Percentiles rank a stretch among this genome's conserved stretches.
These are phyloP conservation scores for Synanthedon andrenaeformis DNA, from an alignment of 2,888 invertebrate genomes.

Conservation along the genomic window DNA sequence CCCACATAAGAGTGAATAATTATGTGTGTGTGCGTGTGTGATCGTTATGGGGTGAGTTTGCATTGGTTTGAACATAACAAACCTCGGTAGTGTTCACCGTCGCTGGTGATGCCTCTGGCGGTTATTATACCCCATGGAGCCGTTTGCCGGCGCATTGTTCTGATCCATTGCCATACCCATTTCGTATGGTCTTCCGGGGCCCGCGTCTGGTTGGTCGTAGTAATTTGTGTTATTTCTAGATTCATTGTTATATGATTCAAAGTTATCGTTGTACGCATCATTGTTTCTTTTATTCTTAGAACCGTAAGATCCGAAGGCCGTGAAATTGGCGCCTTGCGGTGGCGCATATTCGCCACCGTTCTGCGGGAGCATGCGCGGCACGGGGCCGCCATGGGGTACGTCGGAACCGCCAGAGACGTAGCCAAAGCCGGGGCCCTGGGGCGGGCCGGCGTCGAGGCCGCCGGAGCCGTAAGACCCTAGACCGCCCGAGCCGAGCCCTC, in stretches of 20 bases:
- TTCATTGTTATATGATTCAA: constrained; percentile 11
- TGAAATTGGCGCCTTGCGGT: constrained; percentile 55
- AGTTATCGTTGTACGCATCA: constrained; percentile 18
- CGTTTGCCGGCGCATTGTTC: constrained; percentile 47
- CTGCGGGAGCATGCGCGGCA: constrained; percentile 60
- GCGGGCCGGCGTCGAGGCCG: constrained; percentile 18
- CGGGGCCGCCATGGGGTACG: constrained; percentile 56
- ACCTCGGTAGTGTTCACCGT: constrained; percentile 61
- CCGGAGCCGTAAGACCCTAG: constrained; percentile 7
- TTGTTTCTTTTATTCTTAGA: constrained; percentile 29
- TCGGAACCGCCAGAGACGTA: constrained; percentile 54
- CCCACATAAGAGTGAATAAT: background rate
- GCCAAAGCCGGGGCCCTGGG: constrained; percentile 21
- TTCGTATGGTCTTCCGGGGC: constrained; percentile 43
- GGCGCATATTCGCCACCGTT: constrained; percentile 33
- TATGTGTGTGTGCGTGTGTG: constrained; percentile 9
- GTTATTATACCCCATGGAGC: constrained; percentile 65
- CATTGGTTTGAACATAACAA: constrained; percentile 65
- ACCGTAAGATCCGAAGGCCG: constrained; percentile 58
- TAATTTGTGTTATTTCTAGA: constrained; percentile 31
- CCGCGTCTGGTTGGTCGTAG: constrained; percentile 43
- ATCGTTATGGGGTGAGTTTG: constrained; percentile 45
- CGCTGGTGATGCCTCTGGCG: constrained; percentile 65
- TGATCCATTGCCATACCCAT: constrained; percentile 27
- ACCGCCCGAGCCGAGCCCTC: constrained; percentile 29